A percentile compares a stretch with the other conserved stretches of the same genome.
Conservation (phyloP, 2,113 vertebrate genomes). For the Galbula dea region DNA sequence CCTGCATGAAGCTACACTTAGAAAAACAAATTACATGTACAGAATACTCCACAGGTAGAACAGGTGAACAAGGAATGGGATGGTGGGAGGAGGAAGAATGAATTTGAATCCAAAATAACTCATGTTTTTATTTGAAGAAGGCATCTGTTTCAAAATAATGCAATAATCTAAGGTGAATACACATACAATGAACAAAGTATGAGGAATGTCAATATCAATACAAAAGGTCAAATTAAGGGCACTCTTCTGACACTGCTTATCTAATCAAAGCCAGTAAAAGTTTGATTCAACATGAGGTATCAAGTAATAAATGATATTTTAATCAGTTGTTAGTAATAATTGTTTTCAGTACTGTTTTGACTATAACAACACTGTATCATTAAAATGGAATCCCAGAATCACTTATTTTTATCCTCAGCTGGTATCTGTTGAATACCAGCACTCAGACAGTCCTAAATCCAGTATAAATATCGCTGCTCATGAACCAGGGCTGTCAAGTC, state of each 20-base stretch:
- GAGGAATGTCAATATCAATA: not conserved
- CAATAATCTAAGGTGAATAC: not conserved
- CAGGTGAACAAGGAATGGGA: not conserved
- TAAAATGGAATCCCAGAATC: not conserved
- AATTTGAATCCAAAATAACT: not conserved
- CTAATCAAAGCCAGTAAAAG: not conserved
- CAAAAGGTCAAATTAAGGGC: not conserved
- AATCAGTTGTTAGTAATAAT: not conserved
- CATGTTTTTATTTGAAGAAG: not conserved
- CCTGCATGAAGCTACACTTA: not conserved
- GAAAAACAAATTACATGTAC: not conserved
- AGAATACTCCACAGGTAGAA: not conserved
- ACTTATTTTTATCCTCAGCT: not conserved
- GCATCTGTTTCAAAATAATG: not conserved
- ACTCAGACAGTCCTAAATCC: not conserved
- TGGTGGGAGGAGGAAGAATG: rapidly evolving
- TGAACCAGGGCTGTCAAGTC: slow-evolving; percentile 6
- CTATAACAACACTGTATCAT: not conserved
- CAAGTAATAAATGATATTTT: not conserved
- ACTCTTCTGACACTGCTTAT: not conserved
- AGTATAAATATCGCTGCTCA: not conserved
- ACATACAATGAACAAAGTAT: not conserved
- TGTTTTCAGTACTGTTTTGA: not conserved
- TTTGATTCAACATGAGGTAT: not conserved
- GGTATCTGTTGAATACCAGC: not conserved